Percentiles rank a stretch among this genome's conserved stretches.
Conservation (phyloP, 2,888 invertebrate species). For the Myopa testacea region DNA sequence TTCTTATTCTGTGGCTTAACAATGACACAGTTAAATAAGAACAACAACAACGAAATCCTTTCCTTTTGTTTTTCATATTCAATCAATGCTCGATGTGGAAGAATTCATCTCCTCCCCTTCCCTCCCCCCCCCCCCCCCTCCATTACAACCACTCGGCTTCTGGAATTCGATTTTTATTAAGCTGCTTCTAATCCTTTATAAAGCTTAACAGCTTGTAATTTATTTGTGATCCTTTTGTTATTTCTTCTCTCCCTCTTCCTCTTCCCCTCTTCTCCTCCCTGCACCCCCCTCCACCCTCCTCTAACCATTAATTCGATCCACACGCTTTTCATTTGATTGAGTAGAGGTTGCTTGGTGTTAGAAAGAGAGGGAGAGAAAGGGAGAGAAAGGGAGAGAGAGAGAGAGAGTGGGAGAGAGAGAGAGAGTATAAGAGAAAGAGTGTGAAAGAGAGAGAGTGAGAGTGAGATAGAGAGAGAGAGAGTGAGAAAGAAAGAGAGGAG, state of each 20-base stretch:
- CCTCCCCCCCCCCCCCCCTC: no score
- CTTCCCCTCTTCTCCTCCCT: neutral
- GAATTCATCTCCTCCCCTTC: no score
- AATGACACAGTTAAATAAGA: neutral
- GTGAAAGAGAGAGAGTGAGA: no score
- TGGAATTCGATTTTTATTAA: neutral
- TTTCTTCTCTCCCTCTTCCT: neutral
- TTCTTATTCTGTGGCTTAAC: neutral
- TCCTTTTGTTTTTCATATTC: neutral
- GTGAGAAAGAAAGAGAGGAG: no score
- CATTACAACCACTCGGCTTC: no score
- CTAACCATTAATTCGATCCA: neutral
- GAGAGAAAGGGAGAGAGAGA: no score
- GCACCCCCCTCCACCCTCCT: neutral
- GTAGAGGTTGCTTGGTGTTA: no score
- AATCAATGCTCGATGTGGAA: no score
- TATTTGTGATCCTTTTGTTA: neutral
- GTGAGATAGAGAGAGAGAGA: no score
- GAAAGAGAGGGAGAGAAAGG: no score
- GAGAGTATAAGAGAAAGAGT: no score
- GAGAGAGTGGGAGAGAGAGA: no score
- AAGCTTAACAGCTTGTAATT: conserved; percentile 19
- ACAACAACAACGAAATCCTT: neutral
- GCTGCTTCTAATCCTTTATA: neutral
- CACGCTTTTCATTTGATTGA: neutral